Evolutionary conservation across 30 jellyfish, hydroid and myxozoan species (phyloP).

Genomic region (Cassiopea andromeda): DNA sequence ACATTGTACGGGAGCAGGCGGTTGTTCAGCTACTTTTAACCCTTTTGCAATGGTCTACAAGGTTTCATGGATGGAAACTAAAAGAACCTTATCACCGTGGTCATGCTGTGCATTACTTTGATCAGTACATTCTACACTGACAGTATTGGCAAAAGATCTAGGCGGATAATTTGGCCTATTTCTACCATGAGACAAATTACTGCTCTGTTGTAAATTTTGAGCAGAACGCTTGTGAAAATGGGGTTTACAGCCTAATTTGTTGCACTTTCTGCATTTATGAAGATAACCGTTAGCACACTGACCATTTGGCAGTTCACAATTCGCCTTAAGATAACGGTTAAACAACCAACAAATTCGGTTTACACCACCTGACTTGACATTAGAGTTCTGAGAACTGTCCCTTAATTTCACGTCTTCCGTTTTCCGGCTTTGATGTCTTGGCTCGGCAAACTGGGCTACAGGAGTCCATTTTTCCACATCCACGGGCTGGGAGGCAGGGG

Average conservation of each 20-base stretch:
- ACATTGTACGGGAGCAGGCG: neutral
- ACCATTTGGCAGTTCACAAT: neutral
- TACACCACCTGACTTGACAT: no score
- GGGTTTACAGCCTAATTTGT: neutral
- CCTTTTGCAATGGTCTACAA: neutral
- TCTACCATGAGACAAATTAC: neutral
- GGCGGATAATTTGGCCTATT: neutral
- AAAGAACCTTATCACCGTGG: no score
- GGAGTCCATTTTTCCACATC: no score
- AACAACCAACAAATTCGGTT: no score
- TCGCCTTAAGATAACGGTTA: neutral
- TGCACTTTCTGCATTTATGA: neutral
- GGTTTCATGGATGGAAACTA: no score
- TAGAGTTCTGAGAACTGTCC: no score
- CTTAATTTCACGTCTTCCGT: no score
- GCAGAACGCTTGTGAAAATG: neutral
- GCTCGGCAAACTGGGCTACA: no score
- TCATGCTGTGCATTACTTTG: neutral
- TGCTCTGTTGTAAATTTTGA: neutral
- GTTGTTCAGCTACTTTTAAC: neutral
- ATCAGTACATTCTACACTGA: neutral
- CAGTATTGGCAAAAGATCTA: neutral
- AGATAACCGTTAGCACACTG: neutral
- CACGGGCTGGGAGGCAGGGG: no score
- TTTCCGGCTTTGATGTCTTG: no score